phyloP scores from a whole-genome alignment of 2,113 vertebrate genomes.

The Thunnus maccoyii region DNA sequence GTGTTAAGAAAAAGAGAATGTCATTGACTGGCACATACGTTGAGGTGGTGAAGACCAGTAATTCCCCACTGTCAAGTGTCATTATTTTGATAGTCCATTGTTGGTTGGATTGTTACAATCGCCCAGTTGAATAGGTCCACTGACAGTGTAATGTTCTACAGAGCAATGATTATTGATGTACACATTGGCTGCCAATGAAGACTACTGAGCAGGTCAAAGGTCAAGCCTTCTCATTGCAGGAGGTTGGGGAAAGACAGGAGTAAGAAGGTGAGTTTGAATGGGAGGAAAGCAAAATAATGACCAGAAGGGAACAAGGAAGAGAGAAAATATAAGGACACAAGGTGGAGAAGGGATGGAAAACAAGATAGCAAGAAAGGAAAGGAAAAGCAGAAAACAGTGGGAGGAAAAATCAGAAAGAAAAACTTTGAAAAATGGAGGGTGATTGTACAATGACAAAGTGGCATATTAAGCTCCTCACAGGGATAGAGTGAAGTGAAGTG shows the following conservation, averaged over 20 bases:
- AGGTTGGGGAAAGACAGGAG: neutral
- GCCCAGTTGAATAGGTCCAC: slow-evolving; percentile 33
- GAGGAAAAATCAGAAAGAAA: neutral
- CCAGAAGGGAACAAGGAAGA: neutral
- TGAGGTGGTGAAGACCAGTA: slow-evolving; percentile 28
- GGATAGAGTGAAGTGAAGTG: neutral
- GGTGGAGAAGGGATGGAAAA: neutral
- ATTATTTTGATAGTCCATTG: slow-evolving; percentile 60
- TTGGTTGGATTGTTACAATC: slow-evolving; percentile 50
- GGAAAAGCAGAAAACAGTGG: neutral
- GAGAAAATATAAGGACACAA: neutral
- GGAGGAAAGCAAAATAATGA: neutral
- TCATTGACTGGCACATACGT: slow-evolving; percentile 5
- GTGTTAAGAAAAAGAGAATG: neutral
- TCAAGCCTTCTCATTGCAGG: slow-evolving; percentile 17
- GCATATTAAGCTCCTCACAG: neutral
- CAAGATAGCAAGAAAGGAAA: neutral
- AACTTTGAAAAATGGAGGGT: neutral
- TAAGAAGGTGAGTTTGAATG: neutral
- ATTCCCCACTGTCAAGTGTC: slow-evolving; percentile 16
- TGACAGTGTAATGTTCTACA: slow-evolving; percentile 32
- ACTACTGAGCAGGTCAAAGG: slow-evolving; percentile 37
- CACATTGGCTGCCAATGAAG: neutral
- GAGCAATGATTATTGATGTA: slow-evolving; percentile 37
- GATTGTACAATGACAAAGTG: neutral